Conservation (phyloP, 37 sponge, comb jelly and placozoan genomes). For the Ianthella basta region DNA sequence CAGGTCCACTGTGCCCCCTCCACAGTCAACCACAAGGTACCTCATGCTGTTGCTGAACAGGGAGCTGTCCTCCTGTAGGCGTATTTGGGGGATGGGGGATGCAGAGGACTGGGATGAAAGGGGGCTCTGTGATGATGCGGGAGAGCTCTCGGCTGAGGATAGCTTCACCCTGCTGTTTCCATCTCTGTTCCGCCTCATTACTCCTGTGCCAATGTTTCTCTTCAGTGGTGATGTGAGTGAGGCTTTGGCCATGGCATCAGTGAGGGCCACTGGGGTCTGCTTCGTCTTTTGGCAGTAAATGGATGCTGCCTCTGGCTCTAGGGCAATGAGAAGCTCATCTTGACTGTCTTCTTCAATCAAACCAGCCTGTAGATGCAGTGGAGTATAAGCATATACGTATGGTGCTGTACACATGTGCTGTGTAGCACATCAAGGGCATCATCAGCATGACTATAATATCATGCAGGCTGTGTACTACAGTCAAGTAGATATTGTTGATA, state of each 20-base stretch:
- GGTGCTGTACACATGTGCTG: background rate
- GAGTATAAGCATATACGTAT: background rate
- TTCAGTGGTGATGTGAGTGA: background rate
- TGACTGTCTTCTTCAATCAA: constrained; percentile 45
- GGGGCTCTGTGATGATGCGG: constrained; percentile 22
- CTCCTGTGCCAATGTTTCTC: constrained; percentile 7
- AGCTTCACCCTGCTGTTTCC: background rate
- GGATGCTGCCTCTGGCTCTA: constrained; percentile 84
- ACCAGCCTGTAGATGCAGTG: constrained; percentile 61
- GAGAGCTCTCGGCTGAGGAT: constrained; percentile 25
- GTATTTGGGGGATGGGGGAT: background rate
- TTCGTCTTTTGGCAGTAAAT: constrained; percentile 65
- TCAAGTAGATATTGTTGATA: background rate
- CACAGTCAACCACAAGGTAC: constrained; percentile 80
- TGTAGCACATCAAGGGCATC: background rate
- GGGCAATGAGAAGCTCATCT: constrained; percentile 65
- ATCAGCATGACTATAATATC: background rate
- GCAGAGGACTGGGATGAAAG: constrained; percentile 11
- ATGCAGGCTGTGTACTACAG: background rate
- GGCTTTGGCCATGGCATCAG: constrained; percentile 22
- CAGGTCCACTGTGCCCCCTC: constrained; percentile 79
- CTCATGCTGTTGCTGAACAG: constrained; percentile 31
- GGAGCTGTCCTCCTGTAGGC: background rate
- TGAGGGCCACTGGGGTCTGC: constrained; percentile 34
- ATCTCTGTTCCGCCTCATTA: background rate